phyloP scores from a whole-genome alignment of 2,797 vertebrate genomes.

The Peromyscus nudipes region DNA sequence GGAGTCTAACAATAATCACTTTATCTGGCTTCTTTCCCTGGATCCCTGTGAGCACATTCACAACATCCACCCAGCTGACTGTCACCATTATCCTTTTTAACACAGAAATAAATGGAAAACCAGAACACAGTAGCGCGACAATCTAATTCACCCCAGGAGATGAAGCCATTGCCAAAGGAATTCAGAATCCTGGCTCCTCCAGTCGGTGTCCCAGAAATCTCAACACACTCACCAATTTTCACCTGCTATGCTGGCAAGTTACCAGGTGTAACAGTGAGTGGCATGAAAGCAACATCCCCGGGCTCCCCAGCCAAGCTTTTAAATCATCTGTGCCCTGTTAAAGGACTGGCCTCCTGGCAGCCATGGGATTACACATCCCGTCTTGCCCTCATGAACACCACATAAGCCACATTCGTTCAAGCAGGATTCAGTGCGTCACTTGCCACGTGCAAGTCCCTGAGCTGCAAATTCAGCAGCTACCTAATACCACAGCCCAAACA shows the following conservation, averaged over 20 bases:
- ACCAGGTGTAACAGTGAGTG: conserved; percentile 57
- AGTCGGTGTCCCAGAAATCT: conserved; percentile 41
- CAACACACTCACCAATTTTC: conserved; percentile 52
- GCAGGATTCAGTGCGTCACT: neutral
- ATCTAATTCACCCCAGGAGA: neutral
- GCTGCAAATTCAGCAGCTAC: neutral
- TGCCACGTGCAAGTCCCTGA: neutral
- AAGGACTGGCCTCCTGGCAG: conserved; percentile 47
- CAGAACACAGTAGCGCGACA: neutral
- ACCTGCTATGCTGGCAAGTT: conserved; percentile 68
- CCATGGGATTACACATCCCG: neutral
- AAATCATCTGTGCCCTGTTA: conserved; percentile 51
- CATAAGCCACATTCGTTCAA: neutral
- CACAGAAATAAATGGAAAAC: neutral
- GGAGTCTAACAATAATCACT: neutral
- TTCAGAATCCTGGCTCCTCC: conserved; percentile 62
- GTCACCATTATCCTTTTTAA: neutral
- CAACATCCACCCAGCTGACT: neutral
- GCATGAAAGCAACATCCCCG: conserved; percentile 60
- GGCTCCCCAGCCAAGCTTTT: conserved; percentile 68
- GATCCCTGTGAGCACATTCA: neutral
- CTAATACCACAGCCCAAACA: neutral
- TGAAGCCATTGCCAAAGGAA: conserved; percentile 52
- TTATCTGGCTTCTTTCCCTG: neutral
- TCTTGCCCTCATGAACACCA: neutral